Percentiles rank a stretch among this genome's conserved stretches.
These are phyloP conservation scores for Azemiops feae DNA, from an alignment of 2,113 vertebrate genomes.

Conservation along the genomic window DNA sequence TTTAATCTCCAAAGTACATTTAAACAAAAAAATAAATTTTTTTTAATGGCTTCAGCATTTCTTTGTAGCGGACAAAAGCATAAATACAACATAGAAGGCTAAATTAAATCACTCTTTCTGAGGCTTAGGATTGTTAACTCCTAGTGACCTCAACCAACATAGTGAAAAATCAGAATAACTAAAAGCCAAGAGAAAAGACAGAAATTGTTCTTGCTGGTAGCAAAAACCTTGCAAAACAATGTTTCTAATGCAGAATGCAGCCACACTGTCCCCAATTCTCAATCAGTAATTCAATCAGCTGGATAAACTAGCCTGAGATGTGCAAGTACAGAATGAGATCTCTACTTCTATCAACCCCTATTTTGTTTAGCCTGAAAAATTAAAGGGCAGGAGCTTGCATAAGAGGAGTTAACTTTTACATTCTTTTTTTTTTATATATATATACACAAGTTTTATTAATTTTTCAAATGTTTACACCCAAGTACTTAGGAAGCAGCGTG, in stretches of 20 bases:
- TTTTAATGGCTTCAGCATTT: background rate
- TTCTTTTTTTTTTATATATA: no score
- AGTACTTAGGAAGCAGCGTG: no score
- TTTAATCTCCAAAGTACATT: background rate
- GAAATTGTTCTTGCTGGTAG: background rate
- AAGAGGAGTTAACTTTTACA: background rate
- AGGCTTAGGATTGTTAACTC: background rate
- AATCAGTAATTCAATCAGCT: background rate
- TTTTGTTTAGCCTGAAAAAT: background rate
- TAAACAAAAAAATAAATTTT: background rate
- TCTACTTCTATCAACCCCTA: fast-evolving
- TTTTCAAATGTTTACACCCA: no score
- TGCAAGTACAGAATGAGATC: fast-evolving
- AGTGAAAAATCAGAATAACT: background rate
- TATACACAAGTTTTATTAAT: no score
- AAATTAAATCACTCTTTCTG: background rate
- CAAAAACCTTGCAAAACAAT: no score
- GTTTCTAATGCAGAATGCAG: background rate
- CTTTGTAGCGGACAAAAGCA: background rate
- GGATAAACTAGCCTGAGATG: background rate
- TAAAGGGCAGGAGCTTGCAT: background rate
- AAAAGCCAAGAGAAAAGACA: background rate
- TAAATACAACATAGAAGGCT: background rate
- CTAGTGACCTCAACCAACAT: background rate
- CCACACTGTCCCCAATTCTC: background rate